A percentile compares a stretch with the other conserved stretches of the same genome.
Evolutionary conservation across 2,888 invertebrate species (phyloP).

Genomic region (Luperina testacea): DNA sequence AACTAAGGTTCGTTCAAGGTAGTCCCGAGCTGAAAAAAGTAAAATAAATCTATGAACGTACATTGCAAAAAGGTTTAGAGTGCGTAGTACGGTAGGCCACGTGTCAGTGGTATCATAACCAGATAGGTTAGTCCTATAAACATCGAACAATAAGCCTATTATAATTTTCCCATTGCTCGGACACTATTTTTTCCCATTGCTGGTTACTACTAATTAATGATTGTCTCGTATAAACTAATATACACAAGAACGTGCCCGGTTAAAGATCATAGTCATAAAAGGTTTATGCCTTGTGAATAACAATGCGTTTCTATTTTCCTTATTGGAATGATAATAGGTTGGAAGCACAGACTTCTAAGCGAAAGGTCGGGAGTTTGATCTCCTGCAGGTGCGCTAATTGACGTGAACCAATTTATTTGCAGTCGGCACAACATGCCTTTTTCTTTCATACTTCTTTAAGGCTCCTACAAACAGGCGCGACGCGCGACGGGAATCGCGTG

Average conservation of each 20-base stretch:
- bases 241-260: conserved; percentile 10
- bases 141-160: too few species aligned
- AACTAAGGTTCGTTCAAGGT: conserved; percentile 75
- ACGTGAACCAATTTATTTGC: neutral
- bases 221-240: neutral
- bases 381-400: neutral
- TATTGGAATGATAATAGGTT: neutral
- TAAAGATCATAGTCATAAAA: conserved; percentile 25
- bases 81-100: too few species aligned
- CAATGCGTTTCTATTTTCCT: conserved; percentile 9
- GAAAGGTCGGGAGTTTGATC: neutral
- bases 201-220: neutral
- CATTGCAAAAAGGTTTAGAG: neutral
- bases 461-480: too few species aligned
- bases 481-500: too few species aligned
- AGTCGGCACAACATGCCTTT: too few species aligned
- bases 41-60: neutral
- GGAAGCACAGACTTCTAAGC: neutral
- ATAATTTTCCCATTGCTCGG: too few species aligned
- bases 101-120: neutral
- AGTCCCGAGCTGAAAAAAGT: conserved; percentile 72
- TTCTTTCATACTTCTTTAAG: too few species aligned
- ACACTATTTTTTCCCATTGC: too few species aligned
- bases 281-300: neutral
- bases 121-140: neutral